phyloP scores from a whole-genome alignment of 2,888 invertebrate genomes.

The Drosophila buzzatii region DNA sequence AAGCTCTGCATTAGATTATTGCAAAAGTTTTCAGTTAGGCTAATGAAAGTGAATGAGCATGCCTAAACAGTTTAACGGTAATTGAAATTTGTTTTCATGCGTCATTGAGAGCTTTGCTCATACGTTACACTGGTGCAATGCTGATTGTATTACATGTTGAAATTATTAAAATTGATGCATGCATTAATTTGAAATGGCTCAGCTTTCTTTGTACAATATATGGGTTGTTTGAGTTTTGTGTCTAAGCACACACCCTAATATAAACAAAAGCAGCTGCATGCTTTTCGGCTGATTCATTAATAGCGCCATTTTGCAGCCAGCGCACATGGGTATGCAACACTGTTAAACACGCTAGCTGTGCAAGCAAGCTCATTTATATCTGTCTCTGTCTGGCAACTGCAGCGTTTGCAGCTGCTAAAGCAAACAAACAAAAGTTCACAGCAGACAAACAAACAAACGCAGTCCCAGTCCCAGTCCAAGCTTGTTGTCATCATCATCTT shows the following conservation, averaged over 20 bases:
- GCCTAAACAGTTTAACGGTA: conserved; percentile 26
- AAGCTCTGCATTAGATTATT: conserved; percentile 25
- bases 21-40: conserved; percentile 32
- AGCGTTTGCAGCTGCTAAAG: conserved; percentile 18
- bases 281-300: conserved; percentile 23
- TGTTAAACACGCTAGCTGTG: conserved; percentile 2
- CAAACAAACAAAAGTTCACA: conserved; percentile 50
- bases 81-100: conserved; percentile 25
- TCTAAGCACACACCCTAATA: background rate
- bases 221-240: background rate
- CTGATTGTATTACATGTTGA: too few relatives aligned
- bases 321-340: conserved; percentile 46
- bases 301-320: conserved; percentile 2
- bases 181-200: background rate
- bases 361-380: conserved; percentile 4
- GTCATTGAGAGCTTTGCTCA: background rate
- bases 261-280: conserved; percentile 23
- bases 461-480: conserved; percentile 11
- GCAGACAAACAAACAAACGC: conserved; percentile 53
- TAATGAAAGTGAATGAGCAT: conserved; percentile 48
- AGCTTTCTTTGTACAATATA: background rate
- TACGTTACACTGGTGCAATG: background rate
- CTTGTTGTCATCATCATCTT: conserved; percentile 36
- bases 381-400: conserved; percentile 5
- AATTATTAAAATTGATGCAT: background rate